Base-by-base conservation (phyloP, 2,888 invertebrate species). In the Cephus spinipes region DNA sequence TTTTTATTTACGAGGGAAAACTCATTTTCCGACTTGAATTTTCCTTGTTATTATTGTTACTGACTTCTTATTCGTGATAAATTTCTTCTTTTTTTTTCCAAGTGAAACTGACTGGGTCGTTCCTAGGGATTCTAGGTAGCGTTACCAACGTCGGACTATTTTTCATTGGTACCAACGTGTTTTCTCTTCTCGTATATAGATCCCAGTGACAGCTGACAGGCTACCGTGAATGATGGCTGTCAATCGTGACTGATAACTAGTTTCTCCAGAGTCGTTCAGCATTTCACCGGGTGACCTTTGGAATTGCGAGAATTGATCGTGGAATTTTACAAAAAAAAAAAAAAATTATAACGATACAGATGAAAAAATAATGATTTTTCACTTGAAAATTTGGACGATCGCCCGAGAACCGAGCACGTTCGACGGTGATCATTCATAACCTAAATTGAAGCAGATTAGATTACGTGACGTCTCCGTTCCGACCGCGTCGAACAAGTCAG, bases 371-470 rank as follows among this genome's bases (percentile, higher is more conserved):
- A 55, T 55, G 0, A 55, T 23, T 55, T 23, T 23, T 55, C 55
- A 9, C 55, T 23, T 2, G 55, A 55, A 55, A 55, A 9, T 55
- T 23, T 55, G 23, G 55, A 55, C 55, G 55, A 23, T 23, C 55
- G 23, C 23, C 55, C 9, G 55, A 55, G 55, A 55, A 2, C 9
- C 55, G 23, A 23, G 55, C 55, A 55, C 6, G 55, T 23, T 55
- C 23, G 55, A 55, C 23, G 23, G 55, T 1, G 23, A 55, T 55
- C 55, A 15, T 55, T 55, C 55, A 15, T 55, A 55, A 55, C 55
- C 77, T 77, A 77, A 77, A 77, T 77, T 77, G 74, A 77, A 74
- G 74, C 35, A 74, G 77, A 77, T 77, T 77, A 77, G 77, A 77
- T 74, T 77, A 74, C 69, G 69, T 68, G 77, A 77, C 77, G 69